phyloP scores from a whole-genome alignment of 2,797 vertebrate species.

The Streptopelia turtur region DNA sequence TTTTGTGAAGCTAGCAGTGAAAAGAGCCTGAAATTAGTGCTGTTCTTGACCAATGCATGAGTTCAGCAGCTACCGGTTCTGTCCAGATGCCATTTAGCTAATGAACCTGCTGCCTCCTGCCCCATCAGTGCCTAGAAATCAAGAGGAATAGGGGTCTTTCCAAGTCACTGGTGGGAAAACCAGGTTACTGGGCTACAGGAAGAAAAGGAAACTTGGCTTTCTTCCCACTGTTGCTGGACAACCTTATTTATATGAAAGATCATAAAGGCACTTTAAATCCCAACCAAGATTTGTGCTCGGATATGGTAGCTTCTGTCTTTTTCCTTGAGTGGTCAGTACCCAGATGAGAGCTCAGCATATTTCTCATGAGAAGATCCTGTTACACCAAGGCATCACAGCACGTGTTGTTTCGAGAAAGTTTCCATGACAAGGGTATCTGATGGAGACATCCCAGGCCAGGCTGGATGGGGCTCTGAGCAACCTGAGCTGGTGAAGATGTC shows the following conservation, averaged over 20 bases:
- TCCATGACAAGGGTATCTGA: not conserved
- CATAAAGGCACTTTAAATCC: not conserved
- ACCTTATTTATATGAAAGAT: not conserved
- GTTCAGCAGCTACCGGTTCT: not conserved
- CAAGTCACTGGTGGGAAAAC: not conserved
- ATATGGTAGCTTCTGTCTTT: not conserved
- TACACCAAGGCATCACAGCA: not conserved
- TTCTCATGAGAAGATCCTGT: not conserved
- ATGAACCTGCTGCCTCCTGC: not conserved
- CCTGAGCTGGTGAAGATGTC: no score
- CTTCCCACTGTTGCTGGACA: not conserved
- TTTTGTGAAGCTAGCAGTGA: not conserved
- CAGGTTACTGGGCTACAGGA: not conserved
- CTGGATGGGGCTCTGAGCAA: no score
- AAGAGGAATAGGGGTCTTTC: not conserved
- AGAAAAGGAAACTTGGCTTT: slow-evolving; percentile 5
- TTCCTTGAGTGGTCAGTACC: not conserved
- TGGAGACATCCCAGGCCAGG: no score
- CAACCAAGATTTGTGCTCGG: not conserved
- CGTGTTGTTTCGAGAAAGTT: not conserved
- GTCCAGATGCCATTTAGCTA: not conserved
- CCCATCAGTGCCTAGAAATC: not conserved
- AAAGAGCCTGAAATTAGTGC: not conserved
- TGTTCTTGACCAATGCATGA: not conserved
- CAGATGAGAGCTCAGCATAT: not conserved